A percentile compares a stretch with the other conserved stretches of the same genome.
Evolutionary conservation across 2,888 invertebrate species (phyloP).

Genomic region (Leucozona laternaria): DNA sequence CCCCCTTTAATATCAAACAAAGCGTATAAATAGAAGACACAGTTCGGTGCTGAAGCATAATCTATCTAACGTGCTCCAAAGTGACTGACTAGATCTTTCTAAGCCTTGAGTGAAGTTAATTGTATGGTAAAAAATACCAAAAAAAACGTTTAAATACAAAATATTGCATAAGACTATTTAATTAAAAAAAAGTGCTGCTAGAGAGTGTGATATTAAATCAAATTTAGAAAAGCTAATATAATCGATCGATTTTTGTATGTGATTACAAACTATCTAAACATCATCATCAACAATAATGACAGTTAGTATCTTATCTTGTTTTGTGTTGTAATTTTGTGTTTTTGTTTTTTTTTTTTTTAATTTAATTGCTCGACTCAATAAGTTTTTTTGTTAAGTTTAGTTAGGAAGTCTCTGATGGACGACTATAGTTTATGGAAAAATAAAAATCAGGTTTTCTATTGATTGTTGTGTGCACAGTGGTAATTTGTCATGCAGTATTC

Average conservation of each 20-base stretch:
- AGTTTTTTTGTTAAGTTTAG: neutral
- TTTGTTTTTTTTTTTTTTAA: neutral
- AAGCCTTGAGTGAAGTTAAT: constrained; percentile 39
- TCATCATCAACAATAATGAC: constrained; percentile 53
- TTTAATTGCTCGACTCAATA: constrained; percentile 13
- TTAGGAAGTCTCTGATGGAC: constrained; percentile 14
- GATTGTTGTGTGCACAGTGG: constrained; percentile 2
- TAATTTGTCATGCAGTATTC: constrained; percentile 14
- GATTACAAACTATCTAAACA: constrained; percentile 47
- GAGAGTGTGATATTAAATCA: constrained; percentile 3
- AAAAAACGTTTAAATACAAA: neutral
- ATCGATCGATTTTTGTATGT: constrained; percentile 51
- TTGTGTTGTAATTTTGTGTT: constrained; percentile 19
- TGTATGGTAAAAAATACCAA: constrained; percentile 20
- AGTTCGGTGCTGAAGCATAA: constrained; percentile 42
- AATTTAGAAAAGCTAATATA: constrained; percentile 28
- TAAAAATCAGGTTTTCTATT: constrained; percentile 38
- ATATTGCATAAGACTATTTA: constrained; percentile 57
- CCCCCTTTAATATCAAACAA: constrained; percentile 42
- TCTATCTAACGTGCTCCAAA: constrained; percentile 51
- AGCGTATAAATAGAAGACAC: constrained; percentile 71
- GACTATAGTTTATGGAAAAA: constrained; percentile 29
- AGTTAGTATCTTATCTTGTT: constrained; percentile 67
- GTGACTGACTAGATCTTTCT: constrained; percentile 50
- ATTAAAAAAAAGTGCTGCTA: neutral